Evolutionary conservation across 2,888 invertebrate genomes (phyloP).

Genomic region (Agriotes lineatus): DNA sequence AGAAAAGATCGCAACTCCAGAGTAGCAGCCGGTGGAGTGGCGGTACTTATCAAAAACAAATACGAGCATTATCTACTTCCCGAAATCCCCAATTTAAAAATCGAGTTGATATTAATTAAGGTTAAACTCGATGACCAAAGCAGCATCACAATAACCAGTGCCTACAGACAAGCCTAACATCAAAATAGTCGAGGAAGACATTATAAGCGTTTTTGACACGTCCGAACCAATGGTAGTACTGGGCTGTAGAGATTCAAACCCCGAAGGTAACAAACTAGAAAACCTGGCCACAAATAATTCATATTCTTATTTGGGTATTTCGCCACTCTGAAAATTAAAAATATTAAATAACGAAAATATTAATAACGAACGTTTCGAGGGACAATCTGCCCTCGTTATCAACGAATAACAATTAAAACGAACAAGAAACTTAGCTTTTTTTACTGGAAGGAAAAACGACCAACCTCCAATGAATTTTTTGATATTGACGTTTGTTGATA

Average conservation of each 20-base stretch:
- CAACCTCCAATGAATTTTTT: too few relatives aligned
- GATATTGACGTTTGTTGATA: too few relatives aligned
- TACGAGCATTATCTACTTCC: not conserved
- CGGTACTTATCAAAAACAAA: conserved; percentile 26
- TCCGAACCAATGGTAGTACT: not conserved
- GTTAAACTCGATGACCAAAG: not conserved
- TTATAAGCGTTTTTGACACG: not conserved
- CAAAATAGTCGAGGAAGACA: not conserved
- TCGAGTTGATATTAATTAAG: conserved; percentile 7
- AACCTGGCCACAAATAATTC: not conserved
- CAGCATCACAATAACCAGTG: not conserved
- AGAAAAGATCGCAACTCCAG: conserved; percentile 17
- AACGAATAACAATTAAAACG: too few relatives aligned
- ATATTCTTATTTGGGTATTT: too few relatives aligned
- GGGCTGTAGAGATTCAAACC: not conserved
- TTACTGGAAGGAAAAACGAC: too few relatives aligned
- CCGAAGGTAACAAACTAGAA: not conserved
- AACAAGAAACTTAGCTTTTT: too few relatives aligned
- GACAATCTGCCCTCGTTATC: too few relatives aligned
- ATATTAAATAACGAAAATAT: too few relatives aligned
- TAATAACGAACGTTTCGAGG: too few relatives aligned
- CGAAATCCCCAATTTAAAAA: conserved; percentile 11
- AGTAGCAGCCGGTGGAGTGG: conserved; percentile 23
- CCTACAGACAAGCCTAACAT: not conserved
- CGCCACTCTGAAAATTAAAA: too few relatives aligned